Evolutionary conservation across 2,113 vertebrate species (phyloP).

Genomic region (Microcebus murinus): DNA sequence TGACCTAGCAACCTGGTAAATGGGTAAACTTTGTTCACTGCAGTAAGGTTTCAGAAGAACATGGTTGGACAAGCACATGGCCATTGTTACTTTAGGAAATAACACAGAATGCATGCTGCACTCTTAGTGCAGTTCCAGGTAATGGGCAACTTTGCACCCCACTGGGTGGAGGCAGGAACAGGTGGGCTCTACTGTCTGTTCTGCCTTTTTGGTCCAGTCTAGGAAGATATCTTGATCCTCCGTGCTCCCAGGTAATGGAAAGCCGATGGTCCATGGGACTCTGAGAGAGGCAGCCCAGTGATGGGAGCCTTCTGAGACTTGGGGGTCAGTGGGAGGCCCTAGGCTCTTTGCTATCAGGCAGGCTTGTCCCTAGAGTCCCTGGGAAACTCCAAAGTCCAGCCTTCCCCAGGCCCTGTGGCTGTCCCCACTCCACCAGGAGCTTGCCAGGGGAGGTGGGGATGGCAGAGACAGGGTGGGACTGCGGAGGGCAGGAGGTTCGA

Average conservation of each 20-base stretch:
- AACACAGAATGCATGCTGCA: not conserved
- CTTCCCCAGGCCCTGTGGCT: not conserved
- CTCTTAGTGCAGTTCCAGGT: not conserved
- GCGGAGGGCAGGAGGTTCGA: accelerated
- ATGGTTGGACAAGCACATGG: not conserved
- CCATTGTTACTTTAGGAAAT: not conserved
- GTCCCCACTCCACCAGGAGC: not conserved
- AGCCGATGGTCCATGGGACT: not conserved
- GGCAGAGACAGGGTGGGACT: not conserved
- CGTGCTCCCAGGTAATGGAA: not conserved
- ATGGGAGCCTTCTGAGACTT: not conserved
- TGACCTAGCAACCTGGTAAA: not conserved
- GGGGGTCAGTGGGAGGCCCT: too few relatives aligned
- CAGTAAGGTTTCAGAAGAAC: not conserved
- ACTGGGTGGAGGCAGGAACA: not conserved
- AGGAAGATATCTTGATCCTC: not conserved
- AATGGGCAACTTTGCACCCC: not conserved
- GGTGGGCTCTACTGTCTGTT: not conserved
- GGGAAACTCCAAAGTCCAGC: accelerated
- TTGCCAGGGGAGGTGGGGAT: too few relatives aligned
- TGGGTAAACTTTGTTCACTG: not conserved
- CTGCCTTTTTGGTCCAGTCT: not conserved
- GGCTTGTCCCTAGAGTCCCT: not conserved
- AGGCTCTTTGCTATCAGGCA: not conserved
- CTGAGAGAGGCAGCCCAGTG: too few relatives aligned